Base-by-base conservation (phyloP, 2,797 vertebrate genomes). In the Phrynocephalus vlangalii region DNA sequence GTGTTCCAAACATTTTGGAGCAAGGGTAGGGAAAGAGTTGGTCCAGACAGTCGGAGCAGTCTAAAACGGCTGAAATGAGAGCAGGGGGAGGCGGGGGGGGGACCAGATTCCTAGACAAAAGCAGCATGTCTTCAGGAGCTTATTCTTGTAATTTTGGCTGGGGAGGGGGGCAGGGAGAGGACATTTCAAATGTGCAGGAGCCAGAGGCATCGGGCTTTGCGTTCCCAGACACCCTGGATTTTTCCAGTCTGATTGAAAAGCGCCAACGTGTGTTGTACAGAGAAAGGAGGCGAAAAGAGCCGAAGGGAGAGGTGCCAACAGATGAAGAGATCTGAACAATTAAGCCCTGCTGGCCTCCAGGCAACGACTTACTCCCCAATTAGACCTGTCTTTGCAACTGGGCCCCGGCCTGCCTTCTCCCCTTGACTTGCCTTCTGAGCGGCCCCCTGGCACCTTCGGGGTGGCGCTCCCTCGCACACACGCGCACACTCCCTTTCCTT, bases 301-400 rank as follows among this genome's bases (percentile, higher is more conserved):
- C 1, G 26, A 8, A 26, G 9, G 33, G 26, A 26, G 28, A 68
- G 26, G 70, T 18, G 28, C 48, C 56, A 67, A 56, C 3, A 8
- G 70, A 87, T 67, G 16, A 67, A 87, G 79, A 33, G 79, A 50
- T 48, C 79, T n/a, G 56, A 33, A 50, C 78, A 73, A 86, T 81
- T 44, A 68, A 82, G n/a, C 44, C 20, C 56, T 82, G 44, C 68
- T 56, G 66, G 70, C 70, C 79, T 66, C 56, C 70, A 67, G 56
- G 52, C 71, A 33, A 20, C 71, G 6, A 30, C 38, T 70, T 75
- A 66, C 72, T 50, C 70, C 16, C 81, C 50, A 48, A 60, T 71
- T 38, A 67, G 60, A 52, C n/a, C 48, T 11, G n/a, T 20, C 72
- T 70, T 8, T 48, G 30, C 26, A 24, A n/a, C 28, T 1, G 22